Base-by-base conservation (phyloP, 2,888 invertebrate genomes). In the Andrena haemorrhoa region DNA sequence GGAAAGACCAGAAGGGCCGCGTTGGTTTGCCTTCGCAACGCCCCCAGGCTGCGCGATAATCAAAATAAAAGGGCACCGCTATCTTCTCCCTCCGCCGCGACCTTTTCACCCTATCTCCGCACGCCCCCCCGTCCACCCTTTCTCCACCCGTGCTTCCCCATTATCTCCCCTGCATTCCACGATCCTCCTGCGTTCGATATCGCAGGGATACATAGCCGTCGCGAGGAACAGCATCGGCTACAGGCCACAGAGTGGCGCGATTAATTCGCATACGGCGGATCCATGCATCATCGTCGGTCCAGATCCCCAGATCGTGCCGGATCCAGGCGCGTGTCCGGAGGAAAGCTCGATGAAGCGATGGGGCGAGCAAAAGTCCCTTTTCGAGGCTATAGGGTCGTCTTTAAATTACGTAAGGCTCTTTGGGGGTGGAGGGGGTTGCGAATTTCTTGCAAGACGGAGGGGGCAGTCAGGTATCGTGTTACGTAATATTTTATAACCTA, bases 61-160 rank as follows among this genome's bases (percentile, higher is more conserved):
- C 79, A 85, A 85, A 87, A 80, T 78, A 70, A 80, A 85, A 87
- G 85, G 79, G 79, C 73, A 63, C 68, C 60, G 75, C 66, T 80
- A 16, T 33, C 71, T 41, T 6, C 64, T 41, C 23, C 72, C 26
- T 64, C 26, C 41, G 51, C 16, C 47, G 49, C 63, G 58, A 72
- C 68, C 58, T 64, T 74, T 71, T 53, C 74, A 68, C 65, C 68
- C 75, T 64, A 51, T 69, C 63, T n/a, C 29, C 53, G 7, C 26
- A 2, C 41, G 53, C 20, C 65, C 56, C 56, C 20, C 51, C 64
- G 69, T 47, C 60, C 65, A 33, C 73, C 61, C 35, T 35, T 23
- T 51, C 58, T 1, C 1, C 61, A 35, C 53, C n/a, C 65, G 29
- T 35, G 69, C 29, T 63, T 77, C 66, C 77, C 73, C 73, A 70